Evolutionary conservation across 1,140 invertebrate genomes (phyloP), one percentile per base, ranked within the genome.

Genomic region (Cydia splendana): DNA sequence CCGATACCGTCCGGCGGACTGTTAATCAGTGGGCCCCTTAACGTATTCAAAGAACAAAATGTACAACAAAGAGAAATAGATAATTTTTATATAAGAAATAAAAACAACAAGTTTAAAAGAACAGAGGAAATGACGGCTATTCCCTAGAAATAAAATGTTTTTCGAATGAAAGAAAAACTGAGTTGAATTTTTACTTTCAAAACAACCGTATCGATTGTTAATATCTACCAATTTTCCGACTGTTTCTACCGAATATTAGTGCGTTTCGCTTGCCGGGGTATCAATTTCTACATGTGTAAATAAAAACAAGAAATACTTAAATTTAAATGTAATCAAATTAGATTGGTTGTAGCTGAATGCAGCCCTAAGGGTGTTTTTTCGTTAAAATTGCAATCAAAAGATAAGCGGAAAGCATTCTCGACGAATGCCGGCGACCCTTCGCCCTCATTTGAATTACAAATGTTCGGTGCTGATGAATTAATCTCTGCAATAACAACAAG

Each of bases 391-490:
- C 20, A 74, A 74, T 74, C 73, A 74, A 74, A 74, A 74, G 42
- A 51, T 74, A 51, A 74, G 42, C 48, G 48, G 13, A 74, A 74
- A 51, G 48, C 73, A 51, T 53, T 45, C 73, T 42, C 42, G 18
- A 20, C 42, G 73, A 48, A 24, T 28, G 48, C 73, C 42, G 73
- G 45, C 71, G 71, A 51, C 45, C 45, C 45, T 53, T 48, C n/a
- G 45, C 71, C 42, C 48, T 45, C 73, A 74, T 74, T 74, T 74
- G 48, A 74, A 74, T 74, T 74, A 51, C 48, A 74, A 74, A 74
- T 74, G 73, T 45, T 48, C 48, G 51, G 42, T 53, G 42, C 45
- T 74, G 73, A 48, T 53, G 73, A 74, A 74, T 74, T 71, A 71
- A 71, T 71, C 67, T 45, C 7, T 20, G 20, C 15, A 71, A 42